Percentiles rank a stretch among this genome's conserved stretches.
Conservation (phyloP, 1,140 invertebrate species). For the Triops longicaudatus region DNA sequence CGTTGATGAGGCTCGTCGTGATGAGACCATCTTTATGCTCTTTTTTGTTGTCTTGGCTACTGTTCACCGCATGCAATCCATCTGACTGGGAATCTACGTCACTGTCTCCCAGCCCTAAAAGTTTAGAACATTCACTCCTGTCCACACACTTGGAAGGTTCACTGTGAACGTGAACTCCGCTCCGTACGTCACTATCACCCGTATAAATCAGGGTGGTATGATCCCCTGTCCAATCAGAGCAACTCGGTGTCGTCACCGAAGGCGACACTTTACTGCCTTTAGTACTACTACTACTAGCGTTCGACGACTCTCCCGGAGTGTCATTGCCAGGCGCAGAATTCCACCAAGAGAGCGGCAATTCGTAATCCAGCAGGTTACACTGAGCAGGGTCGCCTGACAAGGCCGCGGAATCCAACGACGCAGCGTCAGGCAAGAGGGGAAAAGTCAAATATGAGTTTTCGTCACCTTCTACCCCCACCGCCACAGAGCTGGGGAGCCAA, state of each 20-base stretch:
- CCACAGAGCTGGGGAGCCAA: conserved; percentile 15
- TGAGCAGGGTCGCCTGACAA: background rate
- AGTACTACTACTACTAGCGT: background rate
- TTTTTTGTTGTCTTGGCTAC: background rate
- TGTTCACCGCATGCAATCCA: background rate
- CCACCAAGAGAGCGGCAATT: background rate
- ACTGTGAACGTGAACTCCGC: conserved; percentile 10
- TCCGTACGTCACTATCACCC: background rate
- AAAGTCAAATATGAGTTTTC: conserved; percentile 15
- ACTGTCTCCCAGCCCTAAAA: background rate
- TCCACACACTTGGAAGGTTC: background rate
- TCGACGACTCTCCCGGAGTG: background rate
- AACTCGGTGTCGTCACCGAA: background rate
- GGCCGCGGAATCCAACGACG: background rate
- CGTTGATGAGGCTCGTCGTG: background rate
- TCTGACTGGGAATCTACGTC: background rate
- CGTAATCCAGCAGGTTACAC: background rate
- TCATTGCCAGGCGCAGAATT: background rate
- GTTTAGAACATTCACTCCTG: background rate
- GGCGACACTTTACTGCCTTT: conserved; percentile 1
- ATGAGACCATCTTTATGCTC: conserved; percentile 15
- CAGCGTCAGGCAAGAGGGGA: background rate
- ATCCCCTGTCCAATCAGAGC: background rate
- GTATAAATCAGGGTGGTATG: conserved; percentile 15
- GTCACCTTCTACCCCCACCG: conserved; percentile 18